Percentiles rank a stretch among this genome's conserved stretches.
These are phyloP conservation scores for Sylvilagus floridanus DNA, from an alignment of 2,797 vertebrate genomes.

Conservation along the genomic window DNA sequence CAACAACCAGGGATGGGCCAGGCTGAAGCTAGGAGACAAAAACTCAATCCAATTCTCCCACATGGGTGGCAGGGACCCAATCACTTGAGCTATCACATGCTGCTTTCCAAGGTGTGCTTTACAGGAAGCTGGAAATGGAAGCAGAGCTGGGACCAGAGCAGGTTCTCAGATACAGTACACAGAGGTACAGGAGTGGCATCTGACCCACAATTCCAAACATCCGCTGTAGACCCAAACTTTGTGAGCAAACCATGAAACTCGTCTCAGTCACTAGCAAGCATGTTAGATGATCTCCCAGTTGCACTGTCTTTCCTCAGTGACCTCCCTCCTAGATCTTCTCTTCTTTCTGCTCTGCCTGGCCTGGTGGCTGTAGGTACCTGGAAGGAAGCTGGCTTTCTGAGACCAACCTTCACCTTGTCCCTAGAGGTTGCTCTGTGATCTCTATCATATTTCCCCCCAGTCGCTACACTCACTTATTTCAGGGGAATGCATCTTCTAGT, in stretches of 20 bases:
- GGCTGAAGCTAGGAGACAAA: too few species aligned
- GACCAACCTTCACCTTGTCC: not conserved
- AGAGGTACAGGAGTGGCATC: too few species aligned
- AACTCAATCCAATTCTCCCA: too few species aligned
- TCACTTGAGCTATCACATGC: too few species aligned
- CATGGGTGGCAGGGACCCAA: too few species aligned
- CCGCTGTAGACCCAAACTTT: not conserved
- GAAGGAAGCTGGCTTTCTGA: not conserved
- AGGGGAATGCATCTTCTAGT: not conserved
- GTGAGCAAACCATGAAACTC: not conserved
- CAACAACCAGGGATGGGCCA: too few species aligned
- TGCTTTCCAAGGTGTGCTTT: too few species aligned
- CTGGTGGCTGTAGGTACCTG: not conserved
- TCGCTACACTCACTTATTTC: not conserved
- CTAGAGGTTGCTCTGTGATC: not conserved
- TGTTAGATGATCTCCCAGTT: not conserved
- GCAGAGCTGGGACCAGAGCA: too few species aligned
- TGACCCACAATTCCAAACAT: too few species aligned
- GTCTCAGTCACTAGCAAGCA: not conserved
- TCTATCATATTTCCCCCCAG: not conserved
- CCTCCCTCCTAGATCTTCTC: not conserved
- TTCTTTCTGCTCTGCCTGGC: not conserved
- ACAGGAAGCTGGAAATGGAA: too few species aligned
- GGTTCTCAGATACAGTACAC: too few species aligned
- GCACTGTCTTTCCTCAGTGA: not conserved